Conservation (phyloP, 2,113 vertebrate species). For the Mustela nigripes region DNA sequence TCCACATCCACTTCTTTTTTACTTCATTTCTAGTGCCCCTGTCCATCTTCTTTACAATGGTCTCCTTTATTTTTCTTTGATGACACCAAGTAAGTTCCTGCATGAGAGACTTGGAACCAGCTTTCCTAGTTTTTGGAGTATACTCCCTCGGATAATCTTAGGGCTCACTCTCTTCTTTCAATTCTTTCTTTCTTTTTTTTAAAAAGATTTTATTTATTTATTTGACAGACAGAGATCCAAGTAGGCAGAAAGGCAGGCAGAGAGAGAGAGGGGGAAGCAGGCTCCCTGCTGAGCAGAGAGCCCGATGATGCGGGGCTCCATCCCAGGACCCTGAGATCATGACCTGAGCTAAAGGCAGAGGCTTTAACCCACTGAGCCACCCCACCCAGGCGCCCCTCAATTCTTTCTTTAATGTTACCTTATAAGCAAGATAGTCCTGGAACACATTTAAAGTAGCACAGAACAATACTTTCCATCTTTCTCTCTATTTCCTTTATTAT, state of each 20-base stretch:
- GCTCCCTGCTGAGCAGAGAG: no score
- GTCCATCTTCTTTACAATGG: not conserved
- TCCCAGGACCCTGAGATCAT: no score
- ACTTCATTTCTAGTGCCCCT: not conserved
- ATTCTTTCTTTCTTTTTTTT: not conserved
- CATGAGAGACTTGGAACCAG: not conserved
- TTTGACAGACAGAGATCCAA: no score
- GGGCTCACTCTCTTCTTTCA: not conserved
- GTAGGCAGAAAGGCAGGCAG: no score
- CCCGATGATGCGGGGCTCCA: no score
- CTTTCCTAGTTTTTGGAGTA: not conserved
- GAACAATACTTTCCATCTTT: not conserved
- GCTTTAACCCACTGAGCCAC: no score
- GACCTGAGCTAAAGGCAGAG: no score
- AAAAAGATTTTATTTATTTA: no score
- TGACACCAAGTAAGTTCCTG: not conserved
- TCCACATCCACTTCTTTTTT: not conserved
- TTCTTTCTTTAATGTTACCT: conserved; percentile 11
- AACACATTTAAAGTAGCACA: not conserved
- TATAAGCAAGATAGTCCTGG: not conserved
- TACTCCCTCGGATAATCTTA: not conserved
- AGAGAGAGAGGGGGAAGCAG: no score
- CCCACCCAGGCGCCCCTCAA: not conserved
- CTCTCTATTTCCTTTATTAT: conserved; percentile 10
- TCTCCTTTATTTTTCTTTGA: not conserved